Evolutionary conservation across 2,113 vertebrate species (phyloP).

Genomic region (Tyrannus savana): DNA sequence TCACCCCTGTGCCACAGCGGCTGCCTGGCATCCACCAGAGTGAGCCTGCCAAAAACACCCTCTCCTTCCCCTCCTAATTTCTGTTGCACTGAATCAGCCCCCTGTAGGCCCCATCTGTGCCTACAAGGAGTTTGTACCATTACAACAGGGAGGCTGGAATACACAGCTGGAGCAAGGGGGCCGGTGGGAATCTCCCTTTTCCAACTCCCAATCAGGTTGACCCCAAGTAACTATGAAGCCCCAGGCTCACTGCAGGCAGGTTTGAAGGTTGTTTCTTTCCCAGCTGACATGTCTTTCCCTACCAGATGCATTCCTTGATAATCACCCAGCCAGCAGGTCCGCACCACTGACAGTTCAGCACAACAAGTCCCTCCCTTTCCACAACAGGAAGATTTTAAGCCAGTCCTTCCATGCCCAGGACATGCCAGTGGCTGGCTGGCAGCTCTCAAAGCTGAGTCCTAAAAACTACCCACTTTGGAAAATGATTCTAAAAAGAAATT

Average conservation of each 20-base stretch:
- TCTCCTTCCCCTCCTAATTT: not conserved
- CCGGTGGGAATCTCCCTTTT: not conserved
- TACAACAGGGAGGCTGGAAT: not conserved
- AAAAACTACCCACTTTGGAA: not conserved
- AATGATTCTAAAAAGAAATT: not conserved
- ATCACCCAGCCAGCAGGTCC: not conserved
- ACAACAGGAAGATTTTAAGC: not conserved
- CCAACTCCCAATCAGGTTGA: not conserved
- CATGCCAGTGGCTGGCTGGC: not conserved
- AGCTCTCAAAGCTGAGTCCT: not conserved
- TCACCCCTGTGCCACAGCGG: rapidly evolving
- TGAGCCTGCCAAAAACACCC: not conserved
- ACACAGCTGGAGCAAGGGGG: not conserved
- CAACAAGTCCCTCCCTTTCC: not conserved
- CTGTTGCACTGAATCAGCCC: not conserved
- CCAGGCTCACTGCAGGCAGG: not conserved
- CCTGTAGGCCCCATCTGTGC: not conserved
- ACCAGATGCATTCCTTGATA: not conserved
- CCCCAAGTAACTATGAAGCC: not conserved
- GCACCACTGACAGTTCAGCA: not conserved
- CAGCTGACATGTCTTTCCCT: not conserved
- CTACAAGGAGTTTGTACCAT: not conserved
- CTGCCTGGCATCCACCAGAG: not conserved
- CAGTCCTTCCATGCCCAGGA: not conserved
- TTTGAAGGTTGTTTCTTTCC: not conserved